Conservation (phyloP, 1,140 invertebrate genomes). For the Pentalonia nigronervosa region DNA sequence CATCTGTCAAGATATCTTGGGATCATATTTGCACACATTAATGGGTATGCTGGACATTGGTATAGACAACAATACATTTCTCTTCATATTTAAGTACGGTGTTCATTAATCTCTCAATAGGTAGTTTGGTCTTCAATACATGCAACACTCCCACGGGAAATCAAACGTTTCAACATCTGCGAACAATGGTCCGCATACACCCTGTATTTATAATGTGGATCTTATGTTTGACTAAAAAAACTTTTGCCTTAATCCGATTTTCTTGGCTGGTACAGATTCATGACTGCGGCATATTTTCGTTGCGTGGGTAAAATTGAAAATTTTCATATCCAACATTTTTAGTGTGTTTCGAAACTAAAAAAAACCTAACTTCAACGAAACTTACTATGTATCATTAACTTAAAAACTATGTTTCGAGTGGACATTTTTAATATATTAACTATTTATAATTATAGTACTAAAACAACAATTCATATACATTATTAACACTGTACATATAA, state of each 20-base stretch:
- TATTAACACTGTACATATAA: neutral
- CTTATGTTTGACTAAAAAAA: slow-evolving; percentile 20
- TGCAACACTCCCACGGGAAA: slow-evolving; percentile 2
- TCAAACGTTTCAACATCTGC: neutral
- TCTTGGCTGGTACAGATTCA: neutral
- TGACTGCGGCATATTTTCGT: neutral
- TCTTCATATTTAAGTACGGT: slow-evolving; percentile 21
- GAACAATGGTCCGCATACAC: neutral
- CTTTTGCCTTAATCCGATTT: slow-evolving; percentile 37
- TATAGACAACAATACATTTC: neutral
- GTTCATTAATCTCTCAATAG: slow-evolving; percentile 33
- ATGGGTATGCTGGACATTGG: neutral
- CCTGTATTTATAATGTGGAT: neutral
- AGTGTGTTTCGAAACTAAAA: neutral
- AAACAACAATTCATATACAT: neutral
- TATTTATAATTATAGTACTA: neutral
- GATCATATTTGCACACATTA: neutral
- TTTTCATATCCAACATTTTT: neutral
- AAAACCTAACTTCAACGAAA: neutral
- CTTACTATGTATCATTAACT: neutral
- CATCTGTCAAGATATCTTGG: neutral
- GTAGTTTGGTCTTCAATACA: neutral
- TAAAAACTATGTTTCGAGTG: neutral
- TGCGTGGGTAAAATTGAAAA: too few species aligned
- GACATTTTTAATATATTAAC: neutral